Evolutionary conservation across 1,140 invertebrate species (phyloP), one percentile per base, ranked within the genome.

Genomic region (Holcopasites calliopsidis): DNA sequence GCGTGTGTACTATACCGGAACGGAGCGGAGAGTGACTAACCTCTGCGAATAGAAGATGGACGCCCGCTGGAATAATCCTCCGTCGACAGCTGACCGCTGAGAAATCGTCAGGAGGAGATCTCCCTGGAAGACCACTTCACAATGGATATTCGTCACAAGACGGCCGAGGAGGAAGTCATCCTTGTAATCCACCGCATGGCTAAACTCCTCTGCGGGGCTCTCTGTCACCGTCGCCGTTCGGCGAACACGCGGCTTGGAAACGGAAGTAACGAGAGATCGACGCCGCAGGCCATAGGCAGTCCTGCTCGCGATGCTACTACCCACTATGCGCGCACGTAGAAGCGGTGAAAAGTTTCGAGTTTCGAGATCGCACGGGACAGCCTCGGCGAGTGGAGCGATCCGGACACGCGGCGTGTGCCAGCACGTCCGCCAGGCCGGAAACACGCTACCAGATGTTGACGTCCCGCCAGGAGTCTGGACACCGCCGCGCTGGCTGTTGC

Each of bases 31-130:
- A 77, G 80, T 76, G 80, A 83, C 82, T 84, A 84, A 84, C 82
- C 82, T 84, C 77, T 83, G 82, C 50, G 81, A 83, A 83, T 84
- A 72, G 77, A 76, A 81, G 82, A 77, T 65, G 64, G 75, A 76
- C 60, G 75, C 65, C 40, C 40, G 8, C 23, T 1, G 33, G 47
- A 10, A 38, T 61, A 73, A 68, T 68, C 54, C 54, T 35, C 50
- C 21, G 57, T 47, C 11, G 26, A 55, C 73, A 61, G 77, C 77
- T 72, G 42, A 61, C 52, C 33, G 26, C 44, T 44, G 4, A 21
- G n/a, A n/a, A n/a, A n/a, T n/a, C n/a, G n/a, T n/a, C n/a, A n/a
- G n/a, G n/a, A n/a, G n/a, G n/a, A n/a, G n/a, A n/a, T n/a, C n/a
- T n/a, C n/a, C n/a, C n/a, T n/a, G n/a, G n/a, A n/a, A n/a, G n/a